Conservation (phyloP, 2,797 vertebrate species). For the Pseudotriccus pelzelni region DNA sequence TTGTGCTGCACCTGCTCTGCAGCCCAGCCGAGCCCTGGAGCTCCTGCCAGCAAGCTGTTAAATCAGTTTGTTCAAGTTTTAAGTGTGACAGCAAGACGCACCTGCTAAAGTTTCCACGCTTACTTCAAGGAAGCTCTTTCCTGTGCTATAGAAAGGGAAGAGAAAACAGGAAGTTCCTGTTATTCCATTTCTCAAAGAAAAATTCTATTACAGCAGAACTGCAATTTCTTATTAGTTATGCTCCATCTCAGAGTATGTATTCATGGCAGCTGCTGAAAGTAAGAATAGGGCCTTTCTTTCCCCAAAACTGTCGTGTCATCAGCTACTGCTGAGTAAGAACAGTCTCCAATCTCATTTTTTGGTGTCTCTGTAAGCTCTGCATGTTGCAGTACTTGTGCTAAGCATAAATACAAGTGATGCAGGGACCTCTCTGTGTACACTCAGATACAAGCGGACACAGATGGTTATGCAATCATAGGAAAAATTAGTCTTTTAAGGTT, state of each 20-base stretch:
- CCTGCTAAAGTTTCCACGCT: constrained; percentile 63
- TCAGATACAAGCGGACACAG: not conserved
- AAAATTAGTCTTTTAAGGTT: not conserved
- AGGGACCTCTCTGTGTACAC: not conserved
- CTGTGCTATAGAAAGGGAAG: constrained; percentile 52
- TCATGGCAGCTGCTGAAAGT: constrained; percentile 20
- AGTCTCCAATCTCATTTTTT: not conserved
- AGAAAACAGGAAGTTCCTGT: not conserved
- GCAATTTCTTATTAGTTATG: not conserved
- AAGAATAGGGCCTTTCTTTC: not conserved
- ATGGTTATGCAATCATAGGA: not conserved
- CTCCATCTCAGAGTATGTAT: not conserved
- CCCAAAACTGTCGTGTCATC: not conserved
- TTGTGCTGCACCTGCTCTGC: not conserved
- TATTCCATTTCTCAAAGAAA: not conserved
- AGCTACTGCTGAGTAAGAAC: not conserved
- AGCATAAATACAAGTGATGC: not conserved
- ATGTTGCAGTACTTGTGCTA: not conserved
- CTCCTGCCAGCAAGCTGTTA: not conserved
- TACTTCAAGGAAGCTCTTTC: not conserved
- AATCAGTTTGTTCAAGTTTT: not conserved
- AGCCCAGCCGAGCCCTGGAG: not conserved
- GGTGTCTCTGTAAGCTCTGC: not conserved
- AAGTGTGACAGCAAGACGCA: constrained; percentile 29
- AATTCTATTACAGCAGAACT: not conserved